Conservation (phyloP, 2,113 vertebrate genomes). For the Pipa parva region DNA sequence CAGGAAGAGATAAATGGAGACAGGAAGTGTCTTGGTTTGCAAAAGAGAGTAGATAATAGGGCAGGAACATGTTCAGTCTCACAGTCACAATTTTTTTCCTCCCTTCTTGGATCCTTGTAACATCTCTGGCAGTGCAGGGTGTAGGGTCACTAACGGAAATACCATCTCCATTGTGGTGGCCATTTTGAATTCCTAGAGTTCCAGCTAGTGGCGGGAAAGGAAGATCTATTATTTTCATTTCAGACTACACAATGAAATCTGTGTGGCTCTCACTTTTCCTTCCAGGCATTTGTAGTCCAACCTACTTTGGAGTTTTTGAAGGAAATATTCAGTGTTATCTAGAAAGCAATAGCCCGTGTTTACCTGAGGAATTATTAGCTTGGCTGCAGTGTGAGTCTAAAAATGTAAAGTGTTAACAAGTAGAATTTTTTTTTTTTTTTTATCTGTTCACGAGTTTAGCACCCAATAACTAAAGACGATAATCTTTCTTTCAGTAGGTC, state of each 20-base stretch:
- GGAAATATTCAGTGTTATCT: not conserved
- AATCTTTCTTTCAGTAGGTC: too few species aligned
- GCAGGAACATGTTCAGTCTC: constrained; percentile 13
- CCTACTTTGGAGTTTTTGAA: constrained; percentile 4
- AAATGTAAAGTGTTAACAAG: too few species aligned
- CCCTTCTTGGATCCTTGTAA: constrained; percentile 23
- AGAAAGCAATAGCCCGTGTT: not conserved
- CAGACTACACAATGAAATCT: not conserved
- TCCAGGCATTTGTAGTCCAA: constrained; percentile 10
- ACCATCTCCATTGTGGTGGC: constrained; percentile 23
- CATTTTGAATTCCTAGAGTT: constrained; percentile 27
- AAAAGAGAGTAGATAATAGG: constrained; percentile 52
- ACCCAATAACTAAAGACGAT: too few species aligned
- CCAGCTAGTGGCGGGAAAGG: constrained; percentile 1
- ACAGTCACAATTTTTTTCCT: constrained; percentile 26
- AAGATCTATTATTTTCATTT: constrained; percentile 7
- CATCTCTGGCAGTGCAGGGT: constrained; percentile 36
- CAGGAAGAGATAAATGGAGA: constrained; percentile 58
- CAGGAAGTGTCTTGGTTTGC: constrained; percentile 63
- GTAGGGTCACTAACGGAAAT: constrained; percentile 21
- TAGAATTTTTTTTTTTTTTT: too few species aligned
- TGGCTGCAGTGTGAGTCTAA: too few species aligned
- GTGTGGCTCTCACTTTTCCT: constrained; percentile 2
- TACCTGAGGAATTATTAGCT: not conserved
- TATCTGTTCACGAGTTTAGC: too few species aligned